Evolutionary conservation across 2,888 invertebrate genomes (phyloP).

Genomic region (Chorisops tibialis): DNA sequence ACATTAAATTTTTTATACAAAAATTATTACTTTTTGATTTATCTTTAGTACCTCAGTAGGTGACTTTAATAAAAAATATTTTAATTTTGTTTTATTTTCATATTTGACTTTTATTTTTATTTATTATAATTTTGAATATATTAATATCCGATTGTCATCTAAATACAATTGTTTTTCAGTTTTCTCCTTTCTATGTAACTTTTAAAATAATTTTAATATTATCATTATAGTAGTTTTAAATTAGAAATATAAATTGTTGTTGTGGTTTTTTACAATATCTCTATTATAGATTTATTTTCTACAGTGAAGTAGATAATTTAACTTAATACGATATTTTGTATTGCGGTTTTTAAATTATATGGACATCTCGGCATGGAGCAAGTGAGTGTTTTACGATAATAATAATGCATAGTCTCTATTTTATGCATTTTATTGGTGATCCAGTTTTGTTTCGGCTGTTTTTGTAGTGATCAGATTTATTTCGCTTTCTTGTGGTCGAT

Average conservation of each 20-base stretch:
- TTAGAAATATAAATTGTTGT: neutral
- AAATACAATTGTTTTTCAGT: constrained; percentile 30
- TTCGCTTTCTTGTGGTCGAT: constrained; percentile 84
- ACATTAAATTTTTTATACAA: neutral
- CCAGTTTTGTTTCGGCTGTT: constrained; percentile 18
- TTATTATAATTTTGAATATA: constrained; percentile 1
- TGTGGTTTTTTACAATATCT: constrained; percentile 1
- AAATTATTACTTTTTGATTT: neutral
- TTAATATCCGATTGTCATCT: constrained; percentile 31
- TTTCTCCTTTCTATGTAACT: constrained; percentile 11
- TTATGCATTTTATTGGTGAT: neutral
- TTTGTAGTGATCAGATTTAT: constrained; percentile 25
- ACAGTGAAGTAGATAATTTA: too few species aligned
- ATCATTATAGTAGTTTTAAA: neutral
- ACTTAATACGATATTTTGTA: too few species aligned
- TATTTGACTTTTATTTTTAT: constrained; percentile 4
- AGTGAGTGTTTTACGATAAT: neutral
- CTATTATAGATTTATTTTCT: neutral
- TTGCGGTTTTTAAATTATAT: too few species aligned
- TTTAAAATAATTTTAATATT: constrained; percentile 15
- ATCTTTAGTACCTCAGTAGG: neutral
- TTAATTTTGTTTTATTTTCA: constrained; percentile 6
- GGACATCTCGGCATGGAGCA: neutral
- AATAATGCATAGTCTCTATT: neutral
- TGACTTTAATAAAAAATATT: constrained; percentile 22